Base-by-base conservation (phyloP, 2,888 invertebrate species). In the Diarsia rubi region DNA sequence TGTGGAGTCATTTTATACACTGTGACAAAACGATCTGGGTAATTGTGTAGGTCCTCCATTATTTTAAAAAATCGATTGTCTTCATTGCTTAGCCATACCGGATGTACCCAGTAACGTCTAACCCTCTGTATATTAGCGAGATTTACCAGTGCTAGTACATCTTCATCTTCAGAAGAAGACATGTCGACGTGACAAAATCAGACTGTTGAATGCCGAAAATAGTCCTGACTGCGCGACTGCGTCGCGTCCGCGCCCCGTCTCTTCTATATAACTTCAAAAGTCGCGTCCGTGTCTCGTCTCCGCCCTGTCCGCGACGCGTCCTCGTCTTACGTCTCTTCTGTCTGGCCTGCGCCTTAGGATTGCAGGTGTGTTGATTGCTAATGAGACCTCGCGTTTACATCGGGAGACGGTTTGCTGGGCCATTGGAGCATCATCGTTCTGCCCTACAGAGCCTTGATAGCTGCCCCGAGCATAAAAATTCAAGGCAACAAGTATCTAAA, bases 41-140 rank as follows among this genome's bases (percentile, higher is more conserved):
- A 66, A 49, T 52, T 4, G 6, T 66, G n/a, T 66, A 52, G 67
- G 4, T 54, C 67, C 52, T 67, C 67, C 52, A 67, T 67, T 54
- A 54, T 54, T 68, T 54, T 0, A 68, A 54, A 68, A 68, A 59
- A 68, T 54, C 57, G 3, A 57, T 68, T 44, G 3, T 45, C 8
- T 44, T 8, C 11, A 69, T 59, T 69, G 69, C 31, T 57, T 54
- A 59, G 69, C 59, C 31, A 45, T 69, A 59, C 68, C 69, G 45
- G 45, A 69, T 69, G 44, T 69, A 69, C 44, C 57, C 68, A 57
- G 68, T 69, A 69, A 69, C 57, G 68, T 69, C 68, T 69, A 59
- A 69, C 68, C 44, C 68, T 59, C 44, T 69, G 67, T 3, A 67
- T 4, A 54, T 54, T 42, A 67, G 52, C 42, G 42, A 67, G 67